phyloP scores from a whole-genome alignment of 2,888 invertebrate genomes.

The Alloscopus bannaensis region DNA sequence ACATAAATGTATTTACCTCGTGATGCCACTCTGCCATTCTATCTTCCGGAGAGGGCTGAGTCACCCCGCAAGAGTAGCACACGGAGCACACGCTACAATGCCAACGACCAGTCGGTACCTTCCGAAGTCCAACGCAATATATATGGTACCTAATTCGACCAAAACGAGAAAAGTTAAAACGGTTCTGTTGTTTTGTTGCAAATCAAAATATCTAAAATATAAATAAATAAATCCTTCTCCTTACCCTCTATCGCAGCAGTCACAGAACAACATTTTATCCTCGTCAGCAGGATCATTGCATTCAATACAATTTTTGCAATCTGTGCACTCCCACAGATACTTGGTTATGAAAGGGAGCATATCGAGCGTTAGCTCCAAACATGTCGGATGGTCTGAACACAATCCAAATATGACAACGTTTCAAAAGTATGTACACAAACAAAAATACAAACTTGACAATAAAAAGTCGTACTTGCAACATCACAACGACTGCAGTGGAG shows the following conservation, averaged over 20 bases:
- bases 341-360: conserved; percentile 89
- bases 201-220: neutral
- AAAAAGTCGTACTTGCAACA: conserved; percentile 67
- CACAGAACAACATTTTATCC: conserved; percentile 95
- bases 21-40: conserved; percentile 77
- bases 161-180: neutral
- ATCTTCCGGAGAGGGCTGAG: conserved; percentile 76
- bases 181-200: no score
- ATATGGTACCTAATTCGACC: conserved; percentile 83
- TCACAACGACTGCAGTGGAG: conserved; percentile 81
- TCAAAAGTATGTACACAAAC: neutral
- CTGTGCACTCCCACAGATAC: conserved; percentile 95
- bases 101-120: conserved; percentile 91
- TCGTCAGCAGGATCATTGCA: conserved; percentile 89
- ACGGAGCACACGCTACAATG: conserved; percentile 87
- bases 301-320: conserved; percentile 92
- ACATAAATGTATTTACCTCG: conserved; percentile 74
- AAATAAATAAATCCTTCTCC: conserved; percentile 34
- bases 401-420: no score
- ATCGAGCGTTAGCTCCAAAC: conserved; percentile 88
- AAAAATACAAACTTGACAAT: neutral
- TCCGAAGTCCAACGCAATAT: conserved; percentile 89
- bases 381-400: conserved; percentile 87
- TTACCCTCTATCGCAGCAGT: conserved; percentile 92
- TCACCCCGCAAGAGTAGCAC: conserved; percentile 78